phyloP scores from a whole-genome alignment of 2,797 vertebrate species.

The Enteromius paludinosus region DNA sequence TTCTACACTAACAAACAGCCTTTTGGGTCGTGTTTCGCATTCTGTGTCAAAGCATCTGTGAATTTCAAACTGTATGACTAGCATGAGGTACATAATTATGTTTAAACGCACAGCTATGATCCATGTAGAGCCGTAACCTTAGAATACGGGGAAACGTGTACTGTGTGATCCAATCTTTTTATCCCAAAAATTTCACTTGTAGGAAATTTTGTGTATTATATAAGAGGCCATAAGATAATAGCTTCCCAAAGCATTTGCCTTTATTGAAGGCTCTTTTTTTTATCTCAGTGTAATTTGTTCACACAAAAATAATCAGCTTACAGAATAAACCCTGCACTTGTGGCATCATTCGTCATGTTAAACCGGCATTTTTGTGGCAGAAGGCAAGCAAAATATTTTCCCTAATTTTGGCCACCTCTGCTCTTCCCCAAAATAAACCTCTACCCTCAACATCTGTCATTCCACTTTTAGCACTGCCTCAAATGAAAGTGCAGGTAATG shows the following conservation, averaged over 20 bases:
- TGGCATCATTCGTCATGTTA: constrained; percentile 36
- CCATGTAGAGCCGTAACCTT: not conserved
- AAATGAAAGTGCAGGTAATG: constrained; percentile 62
- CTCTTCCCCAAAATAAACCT: constrained; percentile 36
- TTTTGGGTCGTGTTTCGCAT: not conserved
- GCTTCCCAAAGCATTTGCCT: constrained; percentile 22
- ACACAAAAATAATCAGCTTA: constrained; percentile 42
- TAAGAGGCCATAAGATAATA: constrained; percentile 15
- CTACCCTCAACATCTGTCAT: constrained; percentile 46
- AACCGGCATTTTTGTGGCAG: constrained; percentile 5
- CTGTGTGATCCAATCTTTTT: not conserved
- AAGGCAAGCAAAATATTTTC: constrained; percentile 46
- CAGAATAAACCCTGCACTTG: constrained; percentile 39
- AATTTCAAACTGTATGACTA: not conserved
- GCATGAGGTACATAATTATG: not conserved
- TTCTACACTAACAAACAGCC: constrained; percentile 37
- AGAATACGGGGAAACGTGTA: not conserved
- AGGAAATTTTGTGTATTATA: constrained; percentile 8
- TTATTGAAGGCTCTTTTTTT: constrained; percentile 24
- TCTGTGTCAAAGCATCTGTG: constrained; percentile 8
- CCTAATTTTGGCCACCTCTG: constrained; percentile 46
- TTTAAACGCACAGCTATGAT: not conserved
- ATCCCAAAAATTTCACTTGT: not conserved
- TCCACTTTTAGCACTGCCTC: constrained; percentile 42
- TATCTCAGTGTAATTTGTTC: constrained; percentile 22